A percentile compares a stretch with the other conserved stretches of the same genome.
These are phyloP conservation scores for Micrasema longulum DNA, from an alignment of 1,140 invertebrate genomes.

Conservation along the genomic window DNA sequence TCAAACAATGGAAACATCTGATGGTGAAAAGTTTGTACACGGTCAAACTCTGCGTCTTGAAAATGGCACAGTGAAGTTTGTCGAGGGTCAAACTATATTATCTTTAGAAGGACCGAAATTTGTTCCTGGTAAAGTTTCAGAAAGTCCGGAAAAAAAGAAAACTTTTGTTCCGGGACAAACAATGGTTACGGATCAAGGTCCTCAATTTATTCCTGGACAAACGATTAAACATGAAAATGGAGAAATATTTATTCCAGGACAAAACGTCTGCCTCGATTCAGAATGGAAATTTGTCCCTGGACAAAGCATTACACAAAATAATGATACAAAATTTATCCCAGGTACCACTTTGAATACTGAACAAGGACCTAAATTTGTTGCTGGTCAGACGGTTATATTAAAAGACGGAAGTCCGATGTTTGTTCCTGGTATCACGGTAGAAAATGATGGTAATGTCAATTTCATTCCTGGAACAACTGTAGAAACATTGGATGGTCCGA, in stretches of 20 bases:
- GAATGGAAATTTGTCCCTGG: conserved; percentile 75
- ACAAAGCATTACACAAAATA: conserved; percentile 66
- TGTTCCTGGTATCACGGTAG: conserved; percentile 69
- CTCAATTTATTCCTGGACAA: conserved; percentile 74
- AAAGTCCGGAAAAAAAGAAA: conserved; percentile 62
- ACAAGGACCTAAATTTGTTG: conserved; percentile 74
- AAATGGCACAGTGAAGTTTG: conserved; percentile 71
- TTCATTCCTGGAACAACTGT: conserved; percentile 77
- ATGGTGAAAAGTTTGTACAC: conserved; percentile 74
- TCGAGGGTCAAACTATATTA: conserved; percentile 75
- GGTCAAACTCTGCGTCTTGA: conserved; percentile 75
- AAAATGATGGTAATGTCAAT: too few species aligned
- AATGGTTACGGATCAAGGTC: conserved; percentile 71
- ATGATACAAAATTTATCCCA: conserved; percentile 71
- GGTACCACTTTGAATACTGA: conserved; percentile 75
- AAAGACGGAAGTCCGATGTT: conserved; percentile 65
- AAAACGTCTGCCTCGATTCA: conserved; percentile 69
- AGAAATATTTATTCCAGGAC: conserved; percentile 75
- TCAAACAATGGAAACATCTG: conserved; percentile 73
- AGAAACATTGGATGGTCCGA: conserved; percentile 73
- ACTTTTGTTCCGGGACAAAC: conserved; percentile 77
- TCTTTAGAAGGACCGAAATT: conserved; percentile 76
- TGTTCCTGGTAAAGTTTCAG: conserved; percentile 73
- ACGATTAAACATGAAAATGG: conserved; percentile 69
- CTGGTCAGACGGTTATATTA: conserved; percentile 72